Evolutionary conservation across 1,140 invertebrate genomes (phyloP).

Genomic region (Dolichoris vasculosae): DNA sequence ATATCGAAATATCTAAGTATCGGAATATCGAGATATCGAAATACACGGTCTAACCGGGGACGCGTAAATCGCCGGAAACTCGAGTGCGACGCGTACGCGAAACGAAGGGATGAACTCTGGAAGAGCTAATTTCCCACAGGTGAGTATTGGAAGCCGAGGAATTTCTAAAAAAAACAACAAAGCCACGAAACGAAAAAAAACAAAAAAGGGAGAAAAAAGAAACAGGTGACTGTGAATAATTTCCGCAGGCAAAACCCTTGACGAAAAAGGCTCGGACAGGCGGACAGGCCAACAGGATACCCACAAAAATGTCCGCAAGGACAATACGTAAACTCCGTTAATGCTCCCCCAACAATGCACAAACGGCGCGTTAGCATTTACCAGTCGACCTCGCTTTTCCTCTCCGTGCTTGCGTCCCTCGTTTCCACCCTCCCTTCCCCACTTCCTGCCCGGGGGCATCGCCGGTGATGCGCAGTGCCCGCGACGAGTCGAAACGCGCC

Average conservation of each 20-base stretch:
- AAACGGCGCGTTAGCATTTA: not conserved
- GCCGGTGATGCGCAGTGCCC: conserved; percentile 43
- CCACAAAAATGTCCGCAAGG: conserved; percentile 1
- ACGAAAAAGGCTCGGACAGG: no score
- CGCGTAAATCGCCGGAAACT: no score
- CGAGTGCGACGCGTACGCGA: no score
- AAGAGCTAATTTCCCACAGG: no score
- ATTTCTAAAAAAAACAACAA: no score
- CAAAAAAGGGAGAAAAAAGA: no score
- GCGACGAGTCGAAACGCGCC: not conserved
- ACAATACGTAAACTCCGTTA: conserved; percentile 24
- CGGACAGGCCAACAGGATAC: not conserved
- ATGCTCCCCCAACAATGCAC: not conserved
- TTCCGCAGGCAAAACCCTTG: not conserved
- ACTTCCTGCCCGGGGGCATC: conserved; percentile 33
- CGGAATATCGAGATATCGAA: no score
- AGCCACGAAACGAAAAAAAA: no score
- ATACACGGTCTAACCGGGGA: no score
- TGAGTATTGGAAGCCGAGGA: no score
- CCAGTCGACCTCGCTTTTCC: conserved; percentile 5
- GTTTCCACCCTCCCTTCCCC: conserved; percentile 6
- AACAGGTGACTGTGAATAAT: not conserved
- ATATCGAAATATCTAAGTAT: no score
- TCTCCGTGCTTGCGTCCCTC: not conserved
- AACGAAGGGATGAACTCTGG: no score